Conservation (phyloP, 2,113 vertebrate genomes). For the Balaeniceps rex region DNA sequence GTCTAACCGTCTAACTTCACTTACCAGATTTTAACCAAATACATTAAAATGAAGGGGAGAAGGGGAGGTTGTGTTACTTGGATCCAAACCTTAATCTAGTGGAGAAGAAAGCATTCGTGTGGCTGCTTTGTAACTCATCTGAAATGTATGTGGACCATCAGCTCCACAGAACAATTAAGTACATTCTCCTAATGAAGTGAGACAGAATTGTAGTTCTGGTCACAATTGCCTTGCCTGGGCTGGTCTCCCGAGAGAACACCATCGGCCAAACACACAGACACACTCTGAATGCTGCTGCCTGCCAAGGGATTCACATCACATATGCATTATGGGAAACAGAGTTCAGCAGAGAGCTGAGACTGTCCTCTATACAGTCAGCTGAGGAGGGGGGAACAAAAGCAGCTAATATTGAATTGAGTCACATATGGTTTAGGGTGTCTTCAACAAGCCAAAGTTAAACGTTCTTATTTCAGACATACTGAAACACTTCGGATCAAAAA, state of each 20-base stretch:
- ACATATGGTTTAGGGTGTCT: neutral
- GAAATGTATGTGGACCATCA: neutral
- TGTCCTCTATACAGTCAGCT: neutral
- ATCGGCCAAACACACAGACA: accelerated
- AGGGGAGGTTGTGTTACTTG: neutral
- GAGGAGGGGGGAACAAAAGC: accelerated
- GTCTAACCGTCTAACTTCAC: neutral
- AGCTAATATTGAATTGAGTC: neutral
- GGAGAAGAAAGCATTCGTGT: neutral
- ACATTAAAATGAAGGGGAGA: neutral
- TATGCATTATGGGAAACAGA: accelerated
- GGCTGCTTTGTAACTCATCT: neutral
- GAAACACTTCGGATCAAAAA: neutral
- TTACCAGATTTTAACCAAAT: neutral
- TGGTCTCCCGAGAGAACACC: neutral
- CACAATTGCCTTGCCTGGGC: neutral
- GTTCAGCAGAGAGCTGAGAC: neutral
- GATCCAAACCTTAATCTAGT: neutral
- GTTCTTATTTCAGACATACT: neutral
- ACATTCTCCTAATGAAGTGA: neutral
- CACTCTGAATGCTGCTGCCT: neutral
- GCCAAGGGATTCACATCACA: neutral
- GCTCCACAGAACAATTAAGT: neutral
- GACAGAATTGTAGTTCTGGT: neutral
- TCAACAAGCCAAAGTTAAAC: neutral